Conservation (phyloP, 2,113 vertebrate genomes). For the Syngnathus typhle region DNA sequence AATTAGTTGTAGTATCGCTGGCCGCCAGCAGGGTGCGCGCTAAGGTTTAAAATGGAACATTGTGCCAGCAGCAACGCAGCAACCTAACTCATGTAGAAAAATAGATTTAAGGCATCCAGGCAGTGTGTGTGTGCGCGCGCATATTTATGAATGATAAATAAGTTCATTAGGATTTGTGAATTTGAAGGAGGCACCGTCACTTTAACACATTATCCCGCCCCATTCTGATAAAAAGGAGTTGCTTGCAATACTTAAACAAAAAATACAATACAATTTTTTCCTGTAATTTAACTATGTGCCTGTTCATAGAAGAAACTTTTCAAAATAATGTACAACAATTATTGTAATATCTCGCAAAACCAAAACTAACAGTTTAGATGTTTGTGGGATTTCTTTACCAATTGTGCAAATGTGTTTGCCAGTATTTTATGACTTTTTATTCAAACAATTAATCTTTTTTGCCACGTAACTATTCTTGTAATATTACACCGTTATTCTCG, state of each 20-base stretch:
- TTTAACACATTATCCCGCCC: not conserved
- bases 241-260: not conserved
- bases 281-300: too few relatives aligned
- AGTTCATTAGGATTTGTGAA: not conserved
- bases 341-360: too few relatives aligned
- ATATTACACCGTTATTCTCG: too few relatives aligned
- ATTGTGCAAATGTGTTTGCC: too few relatives aligned
- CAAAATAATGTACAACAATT: too few relatives aligned
- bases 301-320: too few relatives aligned
- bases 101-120: slow-evolving; percentile 60
- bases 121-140: too few relatives aligned
- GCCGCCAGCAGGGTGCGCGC: slow-evolving; percentile 52
- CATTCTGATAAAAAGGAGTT: not conserved
- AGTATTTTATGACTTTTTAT: too few relatives aligned
- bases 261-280: not conserved
- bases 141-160: not conserved
- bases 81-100: slow-evolving; percentile 47
- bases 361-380: too few relatives aligned
- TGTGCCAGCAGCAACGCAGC: slow-evolving; percentile 14
- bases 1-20: not conserved
- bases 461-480: too few relatives aligned
- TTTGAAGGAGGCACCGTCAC: not conserved
- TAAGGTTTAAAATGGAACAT: not conserved
- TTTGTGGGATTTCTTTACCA: too few relatives aligned
- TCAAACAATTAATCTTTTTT: too few relatives aligned